Evolutionary conservation across 2,888 invertebrate species (phyloP), one percentile per base, ranked within the genome.

Genomic region (Ypsolopha sequella): DNA sequence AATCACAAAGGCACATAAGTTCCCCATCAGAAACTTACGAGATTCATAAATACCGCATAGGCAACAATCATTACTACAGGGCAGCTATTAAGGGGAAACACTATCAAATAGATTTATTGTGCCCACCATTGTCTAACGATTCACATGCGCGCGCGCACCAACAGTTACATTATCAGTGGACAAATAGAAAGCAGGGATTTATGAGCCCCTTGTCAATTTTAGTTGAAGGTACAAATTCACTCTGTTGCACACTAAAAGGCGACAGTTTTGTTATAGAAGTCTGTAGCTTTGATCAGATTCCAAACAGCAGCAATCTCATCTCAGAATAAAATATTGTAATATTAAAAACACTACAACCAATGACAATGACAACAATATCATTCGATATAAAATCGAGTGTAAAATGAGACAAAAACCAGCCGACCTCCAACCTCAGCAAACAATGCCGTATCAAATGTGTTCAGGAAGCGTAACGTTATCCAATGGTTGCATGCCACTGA

Each of bases 391-490:
- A 24, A 24, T 24, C 24, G 24, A 24, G 24, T 24, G 24, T 56
- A 56, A 58, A 58, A 58, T 52, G 53, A 54, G 48, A 55, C 53
- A 39, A 54, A 60, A 58, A 56, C 49, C 47, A 55, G 47, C 44
- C 57, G 67, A 60, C 71, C 68, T 69, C 63, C 64, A 62, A 55
- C 58, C 56, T 46, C 39, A 38, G 47, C 36, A 57, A 63, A 76
- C 73, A 76, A 75, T 70, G 59, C 63, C 68, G 65, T 76, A 75
- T 76, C 73, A 73, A 72, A 72, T 75, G 65, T 62, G 57, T 52
- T 54, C 70, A 64, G 52, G 53, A 50, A 65, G 61, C 70, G 68
- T 71, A 63, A 72, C 73, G 58, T 53, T 54, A 55, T 58, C 68
- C 69, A 70, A 69, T 69, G 53, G 71, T 73, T 69, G 64, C 52